phyloP scores from a whole-genome alignment of 1,140 invertebrate genomes.

The Macrobrachium rosenbergii region DNA sequence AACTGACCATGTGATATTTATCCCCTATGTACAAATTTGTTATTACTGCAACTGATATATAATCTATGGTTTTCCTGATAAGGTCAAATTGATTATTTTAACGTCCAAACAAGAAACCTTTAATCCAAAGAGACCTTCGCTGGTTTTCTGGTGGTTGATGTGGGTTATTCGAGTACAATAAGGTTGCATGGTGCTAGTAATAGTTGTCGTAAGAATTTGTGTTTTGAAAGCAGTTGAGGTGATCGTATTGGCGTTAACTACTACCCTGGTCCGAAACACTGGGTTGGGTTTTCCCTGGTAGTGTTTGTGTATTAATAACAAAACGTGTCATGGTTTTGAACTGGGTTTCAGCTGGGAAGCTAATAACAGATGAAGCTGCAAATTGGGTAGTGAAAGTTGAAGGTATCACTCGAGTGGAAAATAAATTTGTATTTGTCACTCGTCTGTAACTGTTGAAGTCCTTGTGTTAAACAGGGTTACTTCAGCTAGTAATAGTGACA shows the following conservation, averaged over 20 bases:
- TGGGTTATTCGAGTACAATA: slow-evolving; percentile 36
- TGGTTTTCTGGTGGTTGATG: slow-evolving; percentile 11
- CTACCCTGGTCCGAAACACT: slow-evolving; percentile 8
- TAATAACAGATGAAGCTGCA: slow-evolving; percentile 32
- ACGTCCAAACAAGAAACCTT: too few relatives aligned
- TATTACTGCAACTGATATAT: too few relatives aligned
- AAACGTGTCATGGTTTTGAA: slow-evolving; percentile 32
- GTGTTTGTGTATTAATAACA: slow-evolving; percentile 24
- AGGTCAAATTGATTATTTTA: too few relatives aligned
- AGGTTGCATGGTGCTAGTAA: slow-evolving; percentile 32
- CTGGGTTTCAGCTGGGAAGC: slow-evolving; percentile 32
- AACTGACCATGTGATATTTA: too few relatives aligned
- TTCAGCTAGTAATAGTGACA: slow-evolving; percentile 22
- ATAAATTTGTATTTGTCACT: slow-evolving; percentile 39
- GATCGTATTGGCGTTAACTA: slow-evolving; percentile 45
- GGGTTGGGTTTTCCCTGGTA: slow-evolving; percentile 35
- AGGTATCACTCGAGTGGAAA: slow-evolving; percentile 47
- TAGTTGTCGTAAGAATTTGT: slow-evolving; percentile 1
- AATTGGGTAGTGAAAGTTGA: slow-evolving; percentile 43
- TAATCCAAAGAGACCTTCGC: too few relatives aligned
- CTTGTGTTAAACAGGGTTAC: slow-evolving; percentile 34
- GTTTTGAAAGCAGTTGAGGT: slow-evolving; percentile 38
- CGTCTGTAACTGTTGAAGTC: slow-evolving; percentile 32
- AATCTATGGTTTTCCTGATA: too few relatives aligned
- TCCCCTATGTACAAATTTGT: too few relatives aligned